phyloP scores from a whole-genome alignment of 2,888 invertebrate species.

The Crioceris asparagi region DNA sequence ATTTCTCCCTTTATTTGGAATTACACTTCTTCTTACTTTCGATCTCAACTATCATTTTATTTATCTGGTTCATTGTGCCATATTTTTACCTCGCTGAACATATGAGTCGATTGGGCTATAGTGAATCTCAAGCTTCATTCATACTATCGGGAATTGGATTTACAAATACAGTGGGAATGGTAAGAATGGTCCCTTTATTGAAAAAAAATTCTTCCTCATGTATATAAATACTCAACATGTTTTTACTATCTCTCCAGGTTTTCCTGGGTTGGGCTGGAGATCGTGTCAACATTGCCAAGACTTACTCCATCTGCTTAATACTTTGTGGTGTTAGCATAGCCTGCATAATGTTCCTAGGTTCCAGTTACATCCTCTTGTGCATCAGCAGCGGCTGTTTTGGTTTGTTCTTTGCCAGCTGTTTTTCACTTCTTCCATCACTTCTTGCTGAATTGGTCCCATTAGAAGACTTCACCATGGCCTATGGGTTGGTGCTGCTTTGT shows the following conservation, averaged over 20 bases:
- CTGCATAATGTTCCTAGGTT: slow-evolving; percentile 42
- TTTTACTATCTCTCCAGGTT: slow-evolving; percentile 51
- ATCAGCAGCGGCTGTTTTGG: slow-evolving; percentile 58
- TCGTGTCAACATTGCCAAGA: slow-evolving; percentile 66
- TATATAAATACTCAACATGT: too few relatives aligned
- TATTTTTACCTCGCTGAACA: slow-evolving; percentile 88
- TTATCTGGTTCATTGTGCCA: slow-evolving; percentile 89
- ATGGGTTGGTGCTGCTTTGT: slow-evolving; percentile 77
- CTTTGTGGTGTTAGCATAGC: slow-evolving; percentile 53
- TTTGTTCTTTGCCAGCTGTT: slow-evolving; percentile 82
- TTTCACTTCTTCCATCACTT: slow-evolving; percentile 82
- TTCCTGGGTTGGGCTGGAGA: slow-evolving; percentile 85
- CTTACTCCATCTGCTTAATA: slow-evolving; percentile 70
- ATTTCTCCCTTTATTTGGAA: slow-evolving; percentile 69
- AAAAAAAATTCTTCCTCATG: too few relatives aligned
- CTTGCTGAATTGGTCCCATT: slow-evolving; percentile 80
- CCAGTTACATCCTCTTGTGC: slow-evolving; percentile 32
- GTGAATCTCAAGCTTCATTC: slow-evolving; percentile 61
- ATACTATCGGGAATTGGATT: slow-evolving; percentile 79
- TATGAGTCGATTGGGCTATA: slow-evolving; percentile 55
- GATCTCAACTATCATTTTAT: slow-evolving; percentile 76
- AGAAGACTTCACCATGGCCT: slow-evolving; percentile 86
- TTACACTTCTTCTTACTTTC: slow-evolving; percentile 71
- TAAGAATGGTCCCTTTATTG: too few relatives aligned
- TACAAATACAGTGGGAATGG: slow-evolving; percentile 87